Base-by-base conservation (phyloP, 1,140 invertebrate genomes). In the Anagrus nilaparvatae region DNA sequence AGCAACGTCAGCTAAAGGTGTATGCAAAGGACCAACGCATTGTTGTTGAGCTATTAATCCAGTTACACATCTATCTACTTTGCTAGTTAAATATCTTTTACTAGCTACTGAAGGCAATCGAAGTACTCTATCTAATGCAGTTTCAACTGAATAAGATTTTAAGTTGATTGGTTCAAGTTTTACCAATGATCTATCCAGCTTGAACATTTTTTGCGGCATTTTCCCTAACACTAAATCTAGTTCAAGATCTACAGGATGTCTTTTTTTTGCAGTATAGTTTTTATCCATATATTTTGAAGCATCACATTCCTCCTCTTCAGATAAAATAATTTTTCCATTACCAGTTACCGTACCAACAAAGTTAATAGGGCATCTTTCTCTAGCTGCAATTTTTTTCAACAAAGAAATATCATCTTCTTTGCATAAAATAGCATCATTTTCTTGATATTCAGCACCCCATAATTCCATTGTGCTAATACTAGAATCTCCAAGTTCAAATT, bases 361-460 rank as follows among this genome's bases (percentile, higher is more conserved):
- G 55, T 83, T 85, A 7, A 97, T 80, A 3, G 88, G 87, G 63
- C 95, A 97, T 46, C 87, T 78, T 73, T 98, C 95, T 43, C 95
- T 72, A 12, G 68, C 56, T 28, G 85, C 82, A 37, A 98, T 87
- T 50, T 74, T 70, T 54, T 81, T 69, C 1, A 97, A 64, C 2
- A 84, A 44, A 10, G 65, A 43, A 8, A 78, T 68, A 52, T 86
- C 72, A 40, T 82, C 61, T 39, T 76, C 65, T 28, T 69, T 70
- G 48, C 90, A 84, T 0, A 97, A 63, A 28, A 95, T 69, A 1
- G 93, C 94, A 64, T 97, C 82, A 49, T 86, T 96, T 65, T 98
- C 95, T 70, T 98, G 95, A 58, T 97, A 99, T 61, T 99, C 95
- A 1, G 94, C 95, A 1, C 92, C 93, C 95, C 95, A 98, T 5